These are phyloP conservation scores for Coregonus ussuriensis DNA, from an alignment of 2,797 vertebrate species.

Conservation along the genomic window DNA sequence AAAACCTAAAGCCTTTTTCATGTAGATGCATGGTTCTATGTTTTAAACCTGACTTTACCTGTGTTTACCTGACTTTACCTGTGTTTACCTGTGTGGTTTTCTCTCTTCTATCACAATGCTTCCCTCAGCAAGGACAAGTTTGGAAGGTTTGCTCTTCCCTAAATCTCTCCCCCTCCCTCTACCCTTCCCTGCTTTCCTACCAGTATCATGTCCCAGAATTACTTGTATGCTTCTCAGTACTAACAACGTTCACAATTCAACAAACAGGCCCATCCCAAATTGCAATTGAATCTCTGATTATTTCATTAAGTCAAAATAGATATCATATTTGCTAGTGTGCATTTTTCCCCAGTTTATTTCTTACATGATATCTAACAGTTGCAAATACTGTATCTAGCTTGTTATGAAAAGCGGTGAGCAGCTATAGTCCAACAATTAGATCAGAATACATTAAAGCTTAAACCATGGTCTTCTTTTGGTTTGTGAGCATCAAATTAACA, in stretches of 20 bases:
- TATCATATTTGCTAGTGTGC: neutral
- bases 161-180: slow-evolving; percentile 28
- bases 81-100: slow-evolving; percentile 82
- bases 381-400: neutral
- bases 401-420: neutral
- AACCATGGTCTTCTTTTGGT: neutral
- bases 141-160: slow-evolving; percentile 99
- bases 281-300: neutral
- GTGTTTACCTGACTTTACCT: slow-evolving; percentile 56
- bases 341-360: neutral
- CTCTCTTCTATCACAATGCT: slow-evolving; percentile 98
- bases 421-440: neutral
- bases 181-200: slow-evolving; percentile 55
- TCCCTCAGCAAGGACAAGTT: slow-evolving; percentile 99
- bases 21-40: slow-evolving; percentile 53
- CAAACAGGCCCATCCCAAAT: neutral
- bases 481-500: neutral
- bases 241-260: slow-evolving; percentile 64
- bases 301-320: neutral
- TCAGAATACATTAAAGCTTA: neutral
- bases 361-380: neutral
- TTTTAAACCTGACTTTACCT: slow-evolving; percentile 35
- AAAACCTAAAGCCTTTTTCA: slow-evolving; percentile 59
- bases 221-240: slow-evolving; percentile 76
- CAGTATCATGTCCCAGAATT: slow-evolving; percentile 83